A percentile compares a stretch with the other conserved stretches of the same genome.
Conservation (phyloP, 1,140 invertebrate genomes). For the Bombyx mori region DNA sequence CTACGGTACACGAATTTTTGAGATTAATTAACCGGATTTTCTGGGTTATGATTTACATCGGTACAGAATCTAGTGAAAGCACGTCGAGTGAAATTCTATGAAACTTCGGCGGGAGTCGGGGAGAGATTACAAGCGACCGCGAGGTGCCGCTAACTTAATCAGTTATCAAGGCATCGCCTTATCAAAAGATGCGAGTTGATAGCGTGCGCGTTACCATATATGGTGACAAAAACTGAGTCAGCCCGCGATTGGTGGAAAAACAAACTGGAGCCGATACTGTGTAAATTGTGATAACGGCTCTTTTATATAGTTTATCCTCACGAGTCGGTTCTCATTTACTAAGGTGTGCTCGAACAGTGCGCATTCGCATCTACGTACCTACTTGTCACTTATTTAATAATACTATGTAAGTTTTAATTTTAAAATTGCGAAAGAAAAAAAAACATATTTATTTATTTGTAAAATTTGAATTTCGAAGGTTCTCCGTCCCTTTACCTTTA, state of each 20-base stretch:
- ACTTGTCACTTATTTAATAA: conserved; percentile 43
- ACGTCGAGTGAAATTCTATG: conserved; percentile 6
- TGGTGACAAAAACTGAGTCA: conserved; percentile 57
- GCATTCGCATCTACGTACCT: conserved; percentile 21
- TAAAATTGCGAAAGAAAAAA: conserved; percentile 9
- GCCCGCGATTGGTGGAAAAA: conserved; percentile 47
- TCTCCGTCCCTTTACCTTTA: too few species aligned
- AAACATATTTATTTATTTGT: too few species aligned
- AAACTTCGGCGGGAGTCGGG: neutral
- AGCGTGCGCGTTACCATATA: conserved; percentile 56
- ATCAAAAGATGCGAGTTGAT: conserved; percentile 35
- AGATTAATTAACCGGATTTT: conserved; percentile 25
- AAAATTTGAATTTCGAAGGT: too few species aligned
- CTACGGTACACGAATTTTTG: conserved; percentile 11
- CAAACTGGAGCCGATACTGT: conserved; percentile 47
- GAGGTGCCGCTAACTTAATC: conserved; percentile 13
- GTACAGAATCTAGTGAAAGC: conserved; percentile 39
- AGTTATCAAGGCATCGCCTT: conserved; percentile 43
- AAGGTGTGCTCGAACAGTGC: conserved; percentile 45
- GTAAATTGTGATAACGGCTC: conserved; percentile 55
- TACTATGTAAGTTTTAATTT: conserved; percentile 49
- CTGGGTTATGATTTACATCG: conserved; percentile 24
- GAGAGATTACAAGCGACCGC: conserved; percentile 10
- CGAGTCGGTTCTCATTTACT: conserved; percentile 50
- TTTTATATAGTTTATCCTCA: conserved; percentile 63